phyloP scores from a whole-genome alignment of 2,113 vertebrate genomes.

The Gallinago jamesoni region DNA sequence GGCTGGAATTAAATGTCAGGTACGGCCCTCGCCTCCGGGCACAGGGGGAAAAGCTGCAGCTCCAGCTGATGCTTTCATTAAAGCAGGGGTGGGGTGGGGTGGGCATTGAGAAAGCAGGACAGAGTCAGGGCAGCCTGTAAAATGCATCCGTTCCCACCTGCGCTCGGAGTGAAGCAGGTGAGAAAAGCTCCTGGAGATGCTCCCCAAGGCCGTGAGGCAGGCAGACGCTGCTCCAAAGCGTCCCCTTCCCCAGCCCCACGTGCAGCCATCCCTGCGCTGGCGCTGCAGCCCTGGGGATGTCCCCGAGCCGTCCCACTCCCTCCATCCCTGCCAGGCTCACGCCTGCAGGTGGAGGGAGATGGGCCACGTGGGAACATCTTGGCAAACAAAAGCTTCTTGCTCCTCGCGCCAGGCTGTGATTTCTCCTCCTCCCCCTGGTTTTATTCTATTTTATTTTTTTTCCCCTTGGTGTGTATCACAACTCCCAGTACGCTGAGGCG shows the following conservation, averaged over 20 bases:
- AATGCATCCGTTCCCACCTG: neutral
- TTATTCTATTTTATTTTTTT: neutral
- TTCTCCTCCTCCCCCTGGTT: neutral
- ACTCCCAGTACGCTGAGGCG: neutral
- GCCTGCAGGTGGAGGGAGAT: neutral
- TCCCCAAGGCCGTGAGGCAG: neutral
- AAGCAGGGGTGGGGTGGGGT: neutral
- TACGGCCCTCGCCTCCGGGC: conserved; percentile 19
- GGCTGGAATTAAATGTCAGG: conserved; percentile 97
- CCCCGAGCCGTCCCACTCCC: accelerated
- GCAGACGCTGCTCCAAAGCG: accelerated
- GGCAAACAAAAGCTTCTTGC: neutral
- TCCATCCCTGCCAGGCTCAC: neutral
- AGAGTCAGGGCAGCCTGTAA: neutral
- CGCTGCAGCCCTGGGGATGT: neutral
- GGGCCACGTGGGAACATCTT: neutral
- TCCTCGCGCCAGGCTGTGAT: accelerated
- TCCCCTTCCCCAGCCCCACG: neutral
- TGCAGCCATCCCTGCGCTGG: neutral
- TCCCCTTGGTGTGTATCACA: neutral
- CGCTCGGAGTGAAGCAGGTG: accelerated
- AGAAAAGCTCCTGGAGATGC: neutral
- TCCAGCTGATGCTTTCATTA: accelerated
- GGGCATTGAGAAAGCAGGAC: neutral
- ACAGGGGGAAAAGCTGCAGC: accelerated